Evolutionary conservation across 2,888 invertebrate genomes (phyloP), one percentile per base, ranked within the genome.

Genomic region (Drosophila niveifrons): DNA sequence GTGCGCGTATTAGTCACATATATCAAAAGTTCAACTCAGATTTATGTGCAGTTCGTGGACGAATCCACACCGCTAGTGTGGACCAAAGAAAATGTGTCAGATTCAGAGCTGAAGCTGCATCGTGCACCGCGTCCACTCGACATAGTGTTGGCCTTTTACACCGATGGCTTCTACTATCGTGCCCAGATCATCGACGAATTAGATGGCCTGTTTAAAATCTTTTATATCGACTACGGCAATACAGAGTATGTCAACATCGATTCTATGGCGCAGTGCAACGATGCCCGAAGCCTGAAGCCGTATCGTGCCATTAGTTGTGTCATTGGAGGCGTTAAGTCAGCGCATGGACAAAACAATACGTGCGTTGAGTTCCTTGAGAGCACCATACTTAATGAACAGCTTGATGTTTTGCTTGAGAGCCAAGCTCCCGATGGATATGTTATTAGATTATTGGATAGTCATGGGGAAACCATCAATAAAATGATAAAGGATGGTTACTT

Each of bases 161-260:
- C 67, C 59, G 88, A 89, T 46, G 76, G 75, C 8, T 77, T 83
- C 10, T 92, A 90, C 88, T 92, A 92, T 72, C 88, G 92, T 1
- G 92, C 91, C 0, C 90, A 91, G 66, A 73, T 92, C 2, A 53
- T 90, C 23, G 89, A 90, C 2, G 75, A 82, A 31, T 78, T 79
- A n/a, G 82, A 90, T 2, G 74, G 69, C 2, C 58, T 81, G 1
- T 89, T 82, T 52, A 80, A 89, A 53, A 90, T 92, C 1, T 90
- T 92, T 18, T 92, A 90, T 71, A 76, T 92, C 0, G 92, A 92
- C 58, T 92, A 91, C 70, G 92, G 92, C 1, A 92, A 92, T 61
- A 82, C 82, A 0, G 81, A 88, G 41, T 66, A 89, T 23, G 87
- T 92, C 0, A 59, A 66, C 2, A 46, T 91, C 0, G 31, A 65